Conservation (phyloP, 1,140 invertebrate genomes). For the Orchestia grillus region DNA sequence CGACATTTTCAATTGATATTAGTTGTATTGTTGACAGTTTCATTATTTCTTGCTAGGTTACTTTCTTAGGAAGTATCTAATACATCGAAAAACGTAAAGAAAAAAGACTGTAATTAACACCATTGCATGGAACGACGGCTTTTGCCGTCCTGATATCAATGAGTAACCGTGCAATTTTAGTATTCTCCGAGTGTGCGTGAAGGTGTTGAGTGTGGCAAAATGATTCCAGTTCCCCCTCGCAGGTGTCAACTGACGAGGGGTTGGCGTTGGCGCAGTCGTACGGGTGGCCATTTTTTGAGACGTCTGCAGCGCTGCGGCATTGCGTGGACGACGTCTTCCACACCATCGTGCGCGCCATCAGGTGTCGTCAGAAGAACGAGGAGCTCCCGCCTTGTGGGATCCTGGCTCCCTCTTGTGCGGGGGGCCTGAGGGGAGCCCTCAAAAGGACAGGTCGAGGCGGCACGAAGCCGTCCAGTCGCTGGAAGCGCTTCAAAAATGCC, state of each 20-base stretch:
- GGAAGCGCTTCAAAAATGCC: slow-evolving; percentile 56
- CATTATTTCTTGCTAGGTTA: too few species aligned
- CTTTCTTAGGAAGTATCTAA: too few species aligned
- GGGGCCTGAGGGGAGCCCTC: background rate
- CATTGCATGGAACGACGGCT: too few species aligned
- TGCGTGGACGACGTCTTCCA: slow-evolving; percentile 57
- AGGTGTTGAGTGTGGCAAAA: background rate
- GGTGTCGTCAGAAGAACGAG: slow-evolving; percentile 25
- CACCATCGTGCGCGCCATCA: slow-evolving; percentile 43
- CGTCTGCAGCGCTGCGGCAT: slow-evolving; percentile 69
- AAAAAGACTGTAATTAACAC: too few species aligned
- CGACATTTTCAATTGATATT: too few species aligned
- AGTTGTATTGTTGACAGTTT: too few species aligned
- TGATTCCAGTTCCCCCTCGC: background rate
- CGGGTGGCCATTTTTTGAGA: slow-evolving; percentile 70
- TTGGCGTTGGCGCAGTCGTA: slow-evolving; percentile 68
- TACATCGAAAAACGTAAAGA: too few species aligned
- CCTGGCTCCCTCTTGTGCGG: background rate
- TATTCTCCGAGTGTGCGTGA: too few species aligned
- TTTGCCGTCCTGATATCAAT: too few species aligned
- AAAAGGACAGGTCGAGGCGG: slow-evolving; percentile 3
- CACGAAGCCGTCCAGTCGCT: background rate
- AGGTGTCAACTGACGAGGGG: slow-evolving; percentile 70
- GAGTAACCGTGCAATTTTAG: too few species aligned
- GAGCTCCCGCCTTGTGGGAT: slow-evolving; percentile 12